These are phyloP conservation scores for Monopterus albus DNA, from an alignment of 2,113 vertebrate genomes.

Conservation along the genomic window DNA sequence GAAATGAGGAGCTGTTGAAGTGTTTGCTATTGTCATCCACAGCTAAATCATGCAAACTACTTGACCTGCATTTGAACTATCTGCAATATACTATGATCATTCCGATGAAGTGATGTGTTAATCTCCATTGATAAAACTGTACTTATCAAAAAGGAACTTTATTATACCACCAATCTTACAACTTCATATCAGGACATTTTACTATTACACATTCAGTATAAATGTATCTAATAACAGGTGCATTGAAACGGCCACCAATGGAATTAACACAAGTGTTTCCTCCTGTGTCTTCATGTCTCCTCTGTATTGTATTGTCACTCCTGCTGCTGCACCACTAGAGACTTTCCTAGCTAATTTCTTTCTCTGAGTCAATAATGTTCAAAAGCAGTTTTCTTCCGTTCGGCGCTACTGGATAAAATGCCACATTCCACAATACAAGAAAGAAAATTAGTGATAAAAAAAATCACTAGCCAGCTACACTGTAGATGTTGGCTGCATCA, in stretches of 20 bases:
- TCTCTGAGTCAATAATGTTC: slow-evolving; percentile 60
- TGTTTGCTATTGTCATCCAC: not conserved
- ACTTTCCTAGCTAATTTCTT: slow-evolving; percentile 39
- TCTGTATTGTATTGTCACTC: slow-evolving; percentile 29
- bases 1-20: not conserved
- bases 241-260: not conserved
- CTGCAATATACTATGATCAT: too few relatives aligned
- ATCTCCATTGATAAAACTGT: too few relatives aligned
- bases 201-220: not conserved
- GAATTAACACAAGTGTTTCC: slow-evolving; percentile 20
- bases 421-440: not conserved
- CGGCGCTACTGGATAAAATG: not conserved
- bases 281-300: slow-evolving; percentile 9
- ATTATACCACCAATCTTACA: too few relatives aligned
- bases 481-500: not conserved
- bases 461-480: not conserved
- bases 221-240: not conserved
- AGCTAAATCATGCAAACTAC: not conserved
- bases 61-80: not conserved
- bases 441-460: not conserved
- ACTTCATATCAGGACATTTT: not conserved
- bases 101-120: too few relatives aligned
- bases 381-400: slow-evolving; percentile 42
- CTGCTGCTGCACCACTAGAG: slow-evolving; percentile 30
- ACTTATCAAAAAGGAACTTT: too few relatives aligned